A percentile compares a stretch with the other conserved stretches of the same genome.
These are phyloP conservation scores for Drosophila anceps DNA, from an alignment of 2,888 invertebrate genomes.

Conservation along the genomic window DNA sequence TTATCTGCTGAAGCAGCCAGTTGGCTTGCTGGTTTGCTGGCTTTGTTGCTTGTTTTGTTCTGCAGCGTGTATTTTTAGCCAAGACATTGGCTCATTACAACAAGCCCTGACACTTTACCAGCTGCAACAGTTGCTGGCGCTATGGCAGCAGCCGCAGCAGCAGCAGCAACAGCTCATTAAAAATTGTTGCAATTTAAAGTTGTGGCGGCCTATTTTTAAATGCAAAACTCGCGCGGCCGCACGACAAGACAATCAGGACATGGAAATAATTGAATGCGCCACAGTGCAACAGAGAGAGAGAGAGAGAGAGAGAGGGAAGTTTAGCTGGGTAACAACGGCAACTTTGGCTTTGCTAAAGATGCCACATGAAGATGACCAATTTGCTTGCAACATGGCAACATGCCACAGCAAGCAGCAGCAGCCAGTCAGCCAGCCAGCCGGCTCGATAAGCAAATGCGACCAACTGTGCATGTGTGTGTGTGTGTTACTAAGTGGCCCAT, in stretches of 20 bases:
- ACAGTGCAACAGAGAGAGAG: background rate
- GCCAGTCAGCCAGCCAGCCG: conserved; percentile 49
- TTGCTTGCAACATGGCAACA: conserved; percentile 76
- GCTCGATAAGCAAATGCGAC: conserved; percentile 77
- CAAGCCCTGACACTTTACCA: conserved; percentile 67
- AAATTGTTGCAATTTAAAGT: conserved; percentile 74
- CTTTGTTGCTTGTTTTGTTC: conserved; percentile 10
- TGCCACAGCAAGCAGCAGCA: conserved; percentile 47
- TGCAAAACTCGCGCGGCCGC: conserved; percentile 75
- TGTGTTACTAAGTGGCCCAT: conserved; percentile 71
- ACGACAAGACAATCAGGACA: conserved; percentile 82
- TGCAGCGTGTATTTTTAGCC: conserved; percentile 54
- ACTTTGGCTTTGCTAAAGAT: conserved; percentile 57
- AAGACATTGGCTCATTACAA: conserved; percentile 74
- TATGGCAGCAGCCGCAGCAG: conserved; percentile 30
- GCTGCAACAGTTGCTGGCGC: conserved; percentile 51
- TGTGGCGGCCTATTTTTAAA: conserved; percentile 76
- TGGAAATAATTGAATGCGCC: conserved; percentile 81
- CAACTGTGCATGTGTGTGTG: conserved; percentile 16
- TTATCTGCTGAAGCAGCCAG: conserved; percentile 38
- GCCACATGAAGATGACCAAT: conserved; percentile 79
- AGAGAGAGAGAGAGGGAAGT: conserved; percentile 1
- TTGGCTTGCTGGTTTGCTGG: conserved; percentile 7
- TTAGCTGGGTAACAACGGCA: conserved; percentile 29
- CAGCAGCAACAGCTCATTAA: conserved; percentile 62